Conservation (phyloP, 2,113 vertebrate genomes). For the Hiodon alosoides region DNA sequence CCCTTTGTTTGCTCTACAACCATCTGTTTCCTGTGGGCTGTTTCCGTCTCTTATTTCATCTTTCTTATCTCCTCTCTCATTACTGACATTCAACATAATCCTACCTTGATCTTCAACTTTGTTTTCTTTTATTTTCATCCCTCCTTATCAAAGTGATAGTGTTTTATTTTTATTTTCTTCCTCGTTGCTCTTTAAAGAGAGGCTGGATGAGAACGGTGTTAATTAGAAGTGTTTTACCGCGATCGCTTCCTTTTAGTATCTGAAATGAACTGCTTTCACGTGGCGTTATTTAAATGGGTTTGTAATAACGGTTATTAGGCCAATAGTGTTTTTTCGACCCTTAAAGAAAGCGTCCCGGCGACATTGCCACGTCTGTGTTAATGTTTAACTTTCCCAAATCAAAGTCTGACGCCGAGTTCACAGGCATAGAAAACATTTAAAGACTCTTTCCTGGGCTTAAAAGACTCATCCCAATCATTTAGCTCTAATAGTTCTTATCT, state of each 20-base stretch:
- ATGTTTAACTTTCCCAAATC: conserved; percentile 26
- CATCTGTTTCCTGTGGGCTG: conserved; percentile 25
- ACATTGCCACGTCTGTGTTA: conserved; percentile 22
- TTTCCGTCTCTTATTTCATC: conserved; percentile 27
- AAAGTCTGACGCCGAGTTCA: conserved; percentile 35
- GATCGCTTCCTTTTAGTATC: conserved; percentile 3
- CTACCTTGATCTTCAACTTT: conserved; percentile 18
- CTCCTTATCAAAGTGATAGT: background rate
- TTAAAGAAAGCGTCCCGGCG: conserved; percentile 20
- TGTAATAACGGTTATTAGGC: conserved; percentile 27
- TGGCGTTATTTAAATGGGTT: conserved; percentile 20
- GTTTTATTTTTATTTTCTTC: background rate
- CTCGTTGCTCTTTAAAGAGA: background rate
- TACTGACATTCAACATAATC: conserved; percentile 14
- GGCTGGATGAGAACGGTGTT: background rate
- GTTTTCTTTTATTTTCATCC: background rate
- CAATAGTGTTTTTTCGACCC: conserved; percentile 8
- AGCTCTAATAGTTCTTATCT: conserved; percentile 33
- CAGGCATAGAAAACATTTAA: conserved; percentile 30
- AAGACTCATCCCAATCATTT: conserved; percentile 35
- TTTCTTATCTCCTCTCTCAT: conserved; percentile 20
- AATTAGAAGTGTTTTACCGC: conserved; percentile 18
- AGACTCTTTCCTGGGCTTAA: conserved; percentile 31
- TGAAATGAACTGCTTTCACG: background rate
- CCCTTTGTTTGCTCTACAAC: conserved; percentile 4